These are phyloP conservation scores for Cydia amplana DNA, from an alignment of 1,140 invertebrate species.

Conservation along the genomic window DNA sequence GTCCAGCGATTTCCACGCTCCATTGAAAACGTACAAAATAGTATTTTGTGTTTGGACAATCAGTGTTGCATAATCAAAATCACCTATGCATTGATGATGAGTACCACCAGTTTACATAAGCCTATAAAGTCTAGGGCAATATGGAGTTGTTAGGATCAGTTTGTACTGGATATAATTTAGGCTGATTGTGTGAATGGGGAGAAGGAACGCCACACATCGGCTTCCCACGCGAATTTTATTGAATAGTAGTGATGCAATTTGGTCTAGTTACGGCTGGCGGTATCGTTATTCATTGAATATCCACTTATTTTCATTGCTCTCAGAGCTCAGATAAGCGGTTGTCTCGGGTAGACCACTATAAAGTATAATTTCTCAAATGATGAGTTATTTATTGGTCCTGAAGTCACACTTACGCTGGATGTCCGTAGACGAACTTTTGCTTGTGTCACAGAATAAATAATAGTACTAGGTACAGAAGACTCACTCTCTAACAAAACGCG, in stretches of 20 bases:
- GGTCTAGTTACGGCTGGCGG: slow-evolving; percentile 38
- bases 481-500: no score
- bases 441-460: no score
- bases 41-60: slow-evolving; percentile 43
- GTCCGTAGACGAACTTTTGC: neutral
- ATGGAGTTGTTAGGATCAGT: slow-evolving; percentile 28
- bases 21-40: slow-evolving; percentile 52
- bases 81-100: slow-evolving; percentile 45
- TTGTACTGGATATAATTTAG: slow-evolving; percentile 35
- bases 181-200: slow-evolving; percentile 42
- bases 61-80: slow-evolving; percentile 55
- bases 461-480: no score
- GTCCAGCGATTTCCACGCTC: slow-evolving; percentile 52
- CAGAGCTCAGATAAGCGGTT: neutral
- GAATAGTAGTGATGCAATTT: slow-evolving; percentile 56
- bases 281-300: slow-evolving; percentile 13
- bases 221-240: slow-evolving; percentile 55
- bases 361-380: neutral
- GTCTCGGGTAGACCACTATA: neutral
- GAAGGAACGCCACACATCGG: slow-evolving; percentile 47
- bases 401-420: neutral
- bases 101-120: slow-evolving; percentile 39
- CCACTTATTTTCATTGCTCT: neutral
- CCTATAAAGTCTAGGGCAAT: slow-evolving; percentile 3
- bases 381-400: neutral